Conservation (phyloP, 2,797 vertebrate species). For the Parambassis ranga region DNA sequence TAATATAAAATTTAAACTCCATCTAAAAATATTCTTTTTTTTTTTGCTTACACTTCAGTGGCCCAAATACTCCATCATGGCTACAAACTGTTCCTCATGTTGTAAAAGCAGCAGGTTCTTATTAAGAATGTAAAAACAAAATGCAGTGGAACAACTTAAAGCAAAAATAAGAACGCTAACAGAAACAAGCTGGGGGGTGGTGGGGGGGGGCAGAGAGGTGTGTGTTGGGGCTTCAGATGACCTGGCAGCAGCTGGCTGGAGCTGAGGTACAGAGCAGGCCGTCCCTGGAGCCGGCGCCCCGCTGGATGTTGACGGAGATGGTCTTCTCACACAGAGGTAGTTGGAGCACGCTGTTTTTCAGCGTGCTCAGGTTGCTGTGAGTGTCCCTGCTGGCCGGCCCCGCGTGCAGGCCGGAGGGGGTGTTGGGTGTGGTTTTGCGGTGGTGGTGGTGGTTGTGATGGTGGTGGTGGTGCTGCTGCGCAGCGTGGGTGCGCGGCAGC, state of each 20-base stretch:
- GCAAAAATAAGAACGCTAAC: not conserved
- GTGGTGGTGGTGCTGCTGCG: constrained; percentile 45
- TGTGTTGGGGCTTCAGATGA: constrained; percentile 82
- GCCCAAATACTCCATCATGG: too few species aligned
- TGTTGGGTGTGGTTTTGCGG: constrained; percentile 21
- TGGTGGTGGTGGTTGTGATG: constrained; percentile 47
- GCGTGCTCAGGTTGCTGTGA: constrained; percentile 79
- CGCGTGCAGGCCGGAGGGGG: constrained; percentile 10
- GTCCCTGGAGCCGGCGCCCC: constrained; percentile 82
- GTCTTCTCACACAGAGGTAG: constrained; percentile 99
- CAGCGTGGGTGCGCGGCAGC: constrained; percentile 49
- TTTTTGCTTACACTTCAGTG: too few species aligned
- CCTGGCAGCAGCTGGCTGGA: constrained; percentile 95
- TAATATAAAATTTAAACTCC: too few species aligned
- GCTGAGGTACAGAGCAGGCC: constrained; percentile 90
- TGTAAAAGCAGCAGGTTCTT: not conserved
- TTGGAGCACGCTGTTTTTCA: constrained; percentile 92
- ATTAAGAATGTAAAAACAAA: not conserved
- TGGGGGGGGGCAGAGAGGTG: not conserved
- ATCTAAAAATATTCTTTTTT: too few species aligned
- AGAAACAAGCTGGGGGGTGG: not conserved
- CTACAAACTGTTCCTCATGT: too few species aligned
- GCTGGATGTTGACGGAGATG: constrained; percentile 97
- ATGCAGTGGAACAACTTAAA: not conserved
- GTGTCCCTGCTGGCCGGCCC: constrained; percentile 48